Evolutionary conservation across 2,797 vertebrate species (phyloP).

Genomic region (Agapornis canus): DNA sequence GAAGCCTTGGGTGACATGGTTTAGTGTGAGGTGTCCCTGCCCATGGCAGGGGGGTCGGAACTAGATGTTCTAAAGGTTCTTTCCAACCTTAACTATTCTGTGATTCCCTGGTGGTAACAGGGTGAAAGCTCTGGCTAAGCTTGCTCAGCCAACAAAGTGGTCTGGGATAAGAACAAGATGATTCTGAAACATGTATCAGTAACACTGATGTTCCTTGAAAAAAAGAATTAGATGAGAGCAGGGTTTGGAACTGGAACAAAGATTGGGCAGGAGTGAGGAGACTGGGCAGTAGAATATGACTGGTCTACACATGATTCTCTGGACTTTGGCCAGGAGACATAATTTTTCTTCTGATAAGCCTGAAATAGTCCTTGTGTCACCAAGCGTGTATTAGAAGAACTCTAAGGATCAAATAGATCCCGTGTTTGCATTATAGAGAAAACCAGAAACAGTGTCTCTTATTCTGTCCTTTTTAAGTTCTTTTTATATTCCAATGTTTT

Average conservation of each 20-base stretch:
- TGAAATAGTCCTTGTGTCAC: neutral
- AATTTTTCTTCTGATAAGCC: neutral
- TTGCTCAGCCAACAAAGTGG: neutral
- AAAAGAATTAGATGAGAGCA: neutral
- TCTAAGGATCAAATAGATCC: neutral
- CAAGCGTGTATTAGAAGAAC: neutral
- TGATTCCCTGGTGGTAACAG: neutral
- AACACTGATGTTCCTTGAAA: neutral
- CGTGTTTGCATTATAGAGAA: neutral
- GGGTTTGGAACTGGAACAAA: neutral
- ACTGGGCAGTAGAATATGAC: neutral
- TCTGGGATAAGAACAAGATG: neutral
- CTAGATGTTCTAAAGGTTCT: neutral
- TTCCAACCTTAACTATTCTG: neutral
- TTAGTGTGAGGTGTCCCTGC: no score
- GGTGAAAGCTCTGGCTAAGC: neutral
- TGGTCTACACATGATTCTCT: accelerated
- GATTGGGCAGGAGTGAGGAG: neutral
- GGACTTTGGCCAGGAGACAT: neutral
- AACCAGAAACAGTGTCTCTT: neutral
- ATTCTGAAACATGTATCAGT: neutral
- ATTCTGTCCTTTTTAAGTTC: neutral
- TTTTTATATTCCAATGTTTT: neutral
- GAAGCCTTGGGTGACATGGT: no score
- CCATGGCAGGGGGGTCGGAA: neutral